phyloP scores from a whole-genome alignment of 2,113 vertebrate genomes.

The crab-eating macaque (Macaca fascicularis) region DNA sequence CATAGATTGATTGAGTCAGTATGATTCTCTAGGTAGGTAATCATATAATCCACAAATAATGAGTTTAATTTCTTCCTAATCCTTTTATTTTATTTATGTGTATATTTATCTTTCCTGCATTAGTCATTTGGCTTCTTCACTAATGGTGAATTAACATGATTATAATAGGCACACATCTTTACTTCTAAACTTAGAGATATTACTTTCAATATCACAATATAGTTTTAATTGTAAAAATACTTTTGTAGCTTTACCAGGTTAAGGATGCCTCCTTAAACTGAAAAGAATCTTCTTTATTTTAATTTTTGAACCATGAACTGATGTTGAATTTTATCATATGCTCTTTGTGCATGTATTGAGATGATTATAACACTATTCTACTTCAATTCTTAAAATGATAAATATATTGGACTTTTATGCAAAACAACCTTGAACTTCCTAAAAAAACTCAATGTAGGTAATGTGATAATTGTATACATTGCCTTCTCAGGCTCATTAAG shows the following conservation, averaged over 20 bases:
- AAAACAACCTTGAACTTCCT: not conserved
- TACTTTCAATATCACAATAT: not conserved
- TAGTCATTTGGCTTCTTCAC: not conserved
- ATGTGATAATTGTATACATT: not conserved
- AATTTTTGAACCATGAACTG: not conserved
- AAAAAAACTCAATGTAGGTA: not conserved
- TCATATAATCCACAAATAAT: not conserved
- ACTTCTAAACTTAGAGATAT: not conserved
- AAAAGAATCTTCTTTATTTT: not conserved
- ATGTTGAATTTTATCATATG: not conserved
- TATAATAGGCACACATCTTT: not conserved
- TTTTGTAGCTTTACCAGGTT: not conserved
- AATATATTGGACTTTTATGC: not conserved
- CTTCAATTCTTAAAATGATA: not conserved
- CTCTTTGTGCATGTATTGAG: not conserved
- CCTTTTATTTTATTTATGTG: not conserved
- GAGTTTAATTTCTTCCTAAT: not conserved
- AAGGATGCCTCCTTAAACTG: not conserved
- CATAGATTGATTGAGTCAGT: not conserved
- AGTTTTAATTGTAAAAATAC: not conserved
- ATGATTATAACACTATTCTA: not conserved
- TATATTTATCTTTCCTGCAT: not conserved
- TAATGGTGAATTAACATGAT: not conserved
- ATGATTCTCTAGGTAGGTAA: not conserved
- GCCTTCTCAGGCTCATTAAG: not conserved